Conservation (phyloP, 2,113 vertebrate species). For the Cariama cristata region DNA sequence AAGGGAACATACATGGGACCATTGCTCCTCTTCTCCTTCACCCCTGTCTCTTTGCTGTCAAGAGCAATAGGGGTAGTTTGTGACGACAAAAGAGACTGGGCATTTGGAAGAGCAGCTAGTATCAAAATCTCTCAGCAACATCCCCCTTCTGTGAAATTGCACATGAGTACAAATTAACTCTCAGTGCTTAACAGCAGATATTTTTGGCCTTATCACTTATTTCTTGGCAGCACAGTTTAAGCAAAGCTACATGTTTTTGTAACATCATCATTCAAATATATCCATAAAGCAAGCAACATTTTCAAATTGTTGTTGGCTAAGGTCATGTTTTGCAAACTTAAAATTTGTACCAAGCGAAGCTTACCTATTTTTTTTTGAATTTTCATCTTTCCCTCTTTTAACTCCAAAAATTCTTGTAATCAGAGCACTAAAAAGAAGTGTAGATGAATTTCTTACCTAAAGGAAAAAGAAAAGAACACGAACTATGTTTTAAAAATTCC, state of each 20-base stretch:
- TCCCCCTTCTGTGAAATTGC: background rate
- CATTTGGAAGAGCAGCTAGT: background rate
- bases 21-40: background rate
- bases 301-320: slow-evolving; percentile 19
- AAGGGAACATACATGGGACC: background rate
- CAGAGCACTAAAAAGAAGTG: slow-evolving; percentile 94
- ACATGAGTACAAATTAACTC: background rate
- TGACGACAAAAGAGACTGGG: background rate
- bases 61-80: background rate
- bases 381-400: slow-evolving; percentile 94
- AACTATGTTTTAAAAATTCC: background rate
- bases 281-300: slow-evolving; percentile 39
- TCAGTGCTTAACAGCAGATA: background rate
- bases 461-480: slow-evolving; percentile 39
- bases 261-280: slow-evolving; percentile 37
- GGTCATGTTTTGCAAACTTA: slow-evolving; percentile 17
- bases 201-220: slow-evolving; percentile 15
- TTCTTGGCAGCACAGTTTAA: slow-evolving; percentile 13
- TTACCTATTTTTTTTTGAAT: slow-evolving; percentile 95
- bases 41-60: background rate
- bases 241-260: slow-evolving; percentile 12
- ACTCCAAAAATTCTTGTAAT: slow-evolving; percentile 98
- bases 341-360: slow-evolving; percentile 23
- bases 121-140: background rate
- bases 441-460: slow-evolving; percentile 97